Evolutionary conservation across 1,140 invertebrate species (phyloP), one percentile per base, ranked within the genome.

Genomic region (Sminthurides bifidus): DNA sequence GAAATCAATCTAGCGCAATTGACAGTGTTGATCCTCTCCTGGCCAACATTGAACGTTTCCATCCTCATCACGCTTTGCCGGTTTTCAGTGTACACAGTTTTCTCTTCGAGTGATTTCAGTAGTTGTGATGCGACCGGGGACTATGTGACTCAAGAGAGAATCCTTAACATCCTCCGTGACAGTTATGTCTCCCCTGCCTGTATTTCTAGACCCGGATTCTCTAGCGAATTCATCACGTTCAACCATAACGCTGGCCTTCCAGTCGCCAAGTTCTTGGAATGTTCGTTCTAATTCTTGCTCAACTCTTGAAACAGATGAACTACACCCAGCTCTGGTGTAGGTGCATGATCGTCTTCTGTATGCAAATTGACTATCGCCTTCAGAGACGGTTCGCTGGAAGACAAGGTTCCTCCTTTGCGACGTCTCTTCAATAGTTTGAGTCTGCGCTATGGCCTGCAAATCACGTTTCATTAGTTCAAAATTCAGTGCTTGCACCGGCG

Each of bases 11-110:
- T 70, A 31, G 75, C 73, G 65, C 77, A 79, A 60, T 79, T 79
- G 17, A 73, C 75, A 14, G 77, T 77, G 43, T 72, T 61, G 66
- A 71, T 52, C 61, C 70, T 67, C 51, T 73, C 65, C 59, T 72
- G 68, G 63, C 69, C 62, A 14, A 70, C 69, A 54, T 74, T 72
- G 67, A 79, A 82, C 31, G 75, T 73, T 65, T 82, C 82, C 59
- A 81, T 75, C 44, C 79, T 71, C 50, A 80, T 76, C 33, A 71
- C 72, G 52, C 74, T 74, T 51, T 75, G 71, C 17, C 3, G 72
- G 65, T 75, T 72, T 51, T 73, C 69, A 37, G 74, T 78, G 12
- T 68, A 64, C 4, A 76, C 48, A 8, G 75, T 64, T 69, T 72
- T 59, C 38, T 63, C 61, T 23, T 63, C 61, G 3, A 60, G n/a